Evolutionary conservation across 2,113 vertebrate genomes (phyloP).

Genomic region (Ophiodon elongatus): DNA sequence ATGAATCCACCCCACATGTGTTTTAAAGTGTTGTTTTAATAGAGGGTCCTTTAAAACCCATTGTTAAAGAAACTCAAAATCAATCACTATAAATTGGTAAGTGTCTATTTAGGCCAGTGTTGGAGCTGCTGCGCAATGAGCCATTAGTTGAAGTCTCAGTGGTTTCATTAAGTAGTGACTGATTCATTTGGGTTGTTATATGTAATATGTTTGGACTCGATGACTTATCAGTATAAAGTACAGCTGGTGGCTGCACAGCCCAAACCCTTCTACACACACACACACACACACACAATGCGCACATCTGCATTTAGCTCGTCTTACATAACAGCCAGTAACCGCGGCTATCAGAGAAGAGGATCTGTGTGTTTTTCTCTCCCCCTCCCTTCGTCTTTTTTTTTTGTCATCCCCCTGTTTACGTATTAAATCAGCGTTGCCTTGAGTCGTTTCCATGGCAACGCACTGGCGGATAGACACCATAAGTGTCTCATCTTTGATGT

Average conservation of each 20-base stretch:
- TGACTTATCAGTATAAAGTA: too few species aligned
- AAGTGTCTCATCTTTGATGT: slow-evolving; percentile 41
- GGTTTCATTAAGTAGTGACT: neutral
- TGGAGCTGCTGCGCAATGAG: neutral
- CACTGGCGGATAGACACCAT: slow-evolving; percentile 15
- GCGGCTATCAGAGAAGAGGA: slow-evolving; percentile 38
- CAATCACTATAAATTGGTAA: neutral
- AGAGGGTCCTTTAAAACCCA: neutral
- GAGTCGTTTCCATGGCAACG: slow-evolving; percentile 75
- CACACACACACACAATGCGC: slow-evolving; percentile 10
- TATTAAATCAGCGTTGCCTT: slow-evolving; percentile 48
- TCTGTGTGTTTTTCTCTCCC: slow-evolving; percentile 35
- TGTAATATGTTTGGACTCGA: too few species aligned
- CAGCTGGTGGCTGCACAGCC: neutral
- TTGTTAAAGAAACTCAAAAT: slow-evolving; percentile 2
- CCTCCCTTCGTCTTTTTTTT: slow-evolving; percentile 30
- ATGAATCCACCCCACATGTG: neutral
- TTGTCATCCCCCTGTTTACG: slow-evolving; percentile 59
- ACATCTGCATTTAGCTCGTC: slow-evolving; percentile 46
- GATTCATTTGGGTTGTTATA: neutral
- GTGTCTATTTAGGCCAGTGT: neutral
- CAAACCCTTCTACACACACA: neutral
- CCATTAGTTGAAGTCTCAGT: neutral
- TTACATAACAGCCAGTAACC: slow-evolving; percentile 69
- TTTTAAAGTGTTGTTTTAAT: neutral